phyloP scores from a whole-genome alignment of 2,888 invertebrate genomes.

The Vannuccia rotundouncinata region DNA sequence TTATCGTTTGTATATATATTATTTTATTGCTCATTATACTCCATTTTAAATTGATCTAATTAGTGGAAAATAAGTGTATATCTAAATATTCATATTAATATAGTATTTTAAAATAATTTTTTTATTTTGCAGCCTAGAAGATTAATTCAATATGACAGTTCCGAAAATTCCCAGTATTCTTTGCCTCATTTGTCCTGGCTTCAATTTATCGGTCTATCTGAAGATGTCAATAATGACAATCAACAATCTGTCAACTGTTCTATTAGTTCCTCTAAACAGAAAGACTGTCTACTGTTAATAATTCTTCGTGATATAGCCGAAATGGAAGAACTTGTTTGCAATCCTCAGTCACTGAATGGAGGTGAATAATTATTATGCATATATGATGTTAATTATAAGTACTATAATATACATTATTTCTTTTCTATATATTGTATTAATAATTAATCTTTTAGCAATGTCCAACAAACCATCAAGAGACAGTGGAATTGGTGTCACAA shows the following conservation, averaged over 20 bases:
- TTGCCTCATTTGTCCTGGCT: too few species aligned
- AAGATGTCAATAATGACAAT: too few species aligned
- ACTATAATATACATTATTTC: neutral
- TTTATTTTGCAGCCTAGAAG: too few species aligned
- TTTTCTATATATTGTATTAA: neutral
- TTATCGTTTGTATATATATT: neutral
- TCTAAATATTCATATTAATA: neutral
- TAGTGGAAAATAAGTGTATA: neutral
- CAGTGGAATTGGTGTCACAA: constrained; percentile 8
- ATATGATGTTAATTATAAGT: too few species aligned
- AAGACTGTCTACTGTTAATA: too few species aligned
- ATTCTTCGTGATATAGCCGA: too few species aligned
- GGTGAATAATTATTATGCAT: neutral
- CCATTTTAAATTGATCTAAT: neutral
- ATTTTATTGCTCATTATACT: neutral
- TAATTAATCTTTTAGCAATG: neutral
- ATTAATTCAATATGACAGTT: neutral
- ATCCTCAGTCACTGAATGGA: too few species aligned
- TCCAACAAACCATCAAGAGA: neutral
- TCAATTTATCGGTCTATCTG: too few species aligned
- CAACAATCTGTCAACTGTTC: too few species aligned
- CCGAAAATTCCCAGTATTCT: too few species aligned
- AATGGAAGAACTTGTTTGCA: neutral
- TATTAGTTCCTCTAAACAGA: too few species aligned
- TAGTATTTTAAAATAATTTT: neutral